phyloP scores from a whole-genome alignment of 2,797 vertebrate species.

The Chloroceryle inda region DNA sequence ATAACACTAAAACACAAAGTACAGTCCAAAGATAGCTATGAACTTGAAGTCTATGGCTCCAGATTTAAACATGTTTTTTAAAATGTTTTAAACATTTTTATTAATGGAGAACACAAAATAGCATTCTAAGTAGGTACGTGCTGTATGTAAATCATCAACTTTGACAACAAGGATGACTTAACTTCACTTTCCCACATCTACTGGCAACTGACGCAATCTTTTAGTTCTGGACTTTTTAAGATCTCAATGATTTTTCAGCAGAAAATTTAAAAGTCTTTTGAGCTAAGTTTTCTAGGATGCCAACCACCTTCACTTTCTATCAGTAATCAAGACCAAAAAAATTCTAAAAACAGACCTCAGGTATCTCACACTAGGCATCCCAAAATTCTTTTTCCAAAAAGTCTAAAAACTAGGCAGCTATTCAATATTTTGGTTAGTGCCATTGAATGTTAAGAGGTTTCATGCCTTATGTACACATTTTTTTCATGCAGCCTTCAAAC shows the following conservation, averaged over 20 bases:
- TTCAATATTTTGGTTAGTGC: background rate
- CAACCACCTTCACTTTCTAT: background rate
- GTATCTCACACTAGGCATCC: background rate
- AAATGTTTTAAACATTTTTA: background rate
- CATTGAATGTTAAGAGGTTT: constrained; percentile 1
- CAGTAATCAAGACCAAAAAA: background rate
- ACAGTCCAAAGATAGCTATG: background rate
- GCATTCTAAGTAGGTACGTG: background rate
- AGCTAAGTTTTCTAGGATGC: background rate
- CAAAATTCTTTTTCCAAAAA: background rate
- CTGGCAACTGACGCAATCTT: background rate
- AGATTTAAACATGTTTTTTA: background rate
- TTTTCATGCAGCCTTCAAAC: constrained; percentile 32
- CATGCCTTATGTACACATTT: background rate
- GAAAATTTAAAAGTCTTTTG: background rate
- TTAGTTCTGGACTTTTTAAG: background rate
- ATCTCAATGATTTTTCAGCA: background rate
- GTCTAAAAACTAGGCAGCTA: background rate
- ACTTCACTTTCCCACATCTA: background rate
- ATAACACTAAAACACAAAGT: background rate
- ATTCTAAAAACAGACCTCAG: background rate
- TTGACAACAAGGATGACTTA: background rate
- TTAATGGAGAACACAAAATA: background rate
- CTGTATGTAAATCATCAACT: background rate
- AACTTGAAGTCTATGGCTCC: background rate